Evolutionary conservation across 2,797 vertebrate species (phyloP).

Genomic region (Platyrinchus mystaceus): DNA sequence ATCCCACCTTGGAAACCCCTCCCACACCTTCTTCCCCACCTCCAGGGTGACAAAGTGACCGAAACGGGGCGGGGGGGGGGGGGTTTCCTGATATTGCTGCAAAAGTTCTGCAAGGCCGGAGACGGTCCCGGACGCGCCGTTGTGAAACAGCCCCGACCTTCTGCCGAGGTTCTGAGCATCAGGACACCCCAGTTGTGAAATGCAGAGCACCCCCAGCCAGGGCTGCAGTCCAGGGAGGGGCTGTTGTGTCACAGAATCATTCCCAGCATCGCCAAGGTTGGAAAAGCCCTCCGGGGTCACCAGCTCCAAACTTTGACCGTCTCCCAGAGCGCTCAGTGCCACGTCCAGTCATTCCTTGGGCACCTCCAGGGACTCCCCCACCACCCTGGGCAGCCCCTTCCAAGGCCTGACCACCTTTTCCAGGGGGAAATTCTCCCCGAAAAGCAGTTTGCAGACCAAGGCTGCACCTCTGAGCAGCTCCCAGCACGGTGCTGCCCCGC

Average conservation of each 20-base stretch:
- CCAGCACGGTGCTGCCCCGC: fast-evolving
- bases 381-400: neutral
- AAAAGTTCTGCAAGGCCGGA: neutral
- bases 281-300: neutral
- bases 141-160: neutral
- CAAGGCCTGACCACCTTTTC: fast-evolving
- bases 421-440: neutral
- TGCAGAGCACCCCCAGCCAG: fast-evolving
- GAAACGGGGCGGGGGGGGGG: neutral
- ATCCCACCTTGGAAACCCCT: neutral
- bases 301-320: fast-evolving
- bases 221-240: neutral
- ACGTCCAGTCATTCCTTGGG: fast-evolving
- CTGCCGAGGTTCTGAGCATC: neutral
- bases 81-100: neutral
- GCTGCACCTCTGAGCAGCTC: neutral
- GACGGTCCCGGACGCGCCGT: neutral
- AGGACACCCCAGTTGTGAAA: neutral
- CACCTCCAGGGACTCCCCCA: neutral
- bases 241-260: neutral
- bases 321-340: neutral
- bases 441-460: fast-evolving
- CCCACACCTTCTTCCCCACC: neutral
- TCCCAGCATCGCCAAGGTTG: fast-evolving
- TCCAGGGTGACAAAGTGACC: neutral